Evolutionary conservation across 2,888 invertebrate species (phyloP).

Genomic region (Endomychus coccineus): DNA sequence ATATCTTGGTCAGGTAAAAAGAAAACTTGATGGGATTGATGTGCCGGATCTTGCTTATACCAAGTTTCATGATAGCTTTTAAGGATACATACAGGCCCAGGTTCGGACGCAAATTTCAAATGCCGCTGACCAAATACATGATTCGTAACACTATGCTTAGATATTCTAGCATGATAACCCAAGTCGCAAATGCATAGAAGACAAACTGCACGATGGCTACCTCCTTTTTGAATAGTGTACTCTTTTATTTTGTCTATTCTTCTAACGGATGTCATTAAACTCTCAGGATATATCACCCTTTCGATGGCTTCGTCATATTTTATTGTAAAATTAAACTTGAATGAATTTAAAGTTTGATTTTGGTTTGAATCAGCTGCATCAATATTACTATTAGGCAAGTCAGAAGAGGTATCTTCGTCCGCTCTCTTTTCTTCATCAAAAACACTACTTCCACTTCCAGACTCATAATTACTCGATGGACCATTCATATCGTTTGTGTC

Average conservation of each 20-base stretch:
- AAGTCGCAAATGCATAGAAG: conserved; percentile 30
- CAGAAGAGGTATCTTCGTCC: neutral
- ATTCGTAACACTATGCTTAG: conserved; percentile 21
- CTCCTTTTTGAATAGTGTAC: conserved; percentile 24
- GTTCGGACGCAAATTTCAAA: conserved; percentile 17
- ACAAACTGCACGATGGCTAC: conserved; percentile 25
- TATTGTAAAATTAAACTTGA: conserved; percentile 22
- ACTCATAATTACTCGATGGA: neutral
- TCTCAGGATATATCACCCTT: conserved; percentile 26
- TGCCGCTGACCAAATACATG: conserved; percentile 31
- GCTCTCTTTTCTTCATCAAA: neutral
- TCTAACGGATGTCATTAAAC: conserved; percentile 21
- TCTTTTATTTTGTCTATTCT: conserved; percentile 24
- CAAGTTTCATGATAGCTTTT: conserved; percentile 30
- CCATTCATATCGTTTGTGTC: neutral
- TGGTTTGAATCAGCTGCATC: too few species aligned
- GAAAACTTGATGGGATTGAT: conserved; percentile 34
- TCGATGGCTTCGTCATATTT: conserved; percentile 24
- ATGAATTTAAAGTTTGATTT: conserved; percentile 22
- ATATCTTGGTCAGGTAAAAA: conserved; percentile 23
- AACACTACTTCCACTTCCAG: neutral
- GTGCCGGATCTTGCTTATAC: conserved; percentile 24
- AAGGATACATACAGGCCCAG: conserved; percentile 15
- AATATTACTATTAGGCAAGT: neutral
- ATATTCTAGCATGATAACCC: conserved; percentile 16